Evolutionary conservation across 92 coral and sea anemone species (phyloP).

Genomic region (Umimayanthus chanpuru): DNA sequence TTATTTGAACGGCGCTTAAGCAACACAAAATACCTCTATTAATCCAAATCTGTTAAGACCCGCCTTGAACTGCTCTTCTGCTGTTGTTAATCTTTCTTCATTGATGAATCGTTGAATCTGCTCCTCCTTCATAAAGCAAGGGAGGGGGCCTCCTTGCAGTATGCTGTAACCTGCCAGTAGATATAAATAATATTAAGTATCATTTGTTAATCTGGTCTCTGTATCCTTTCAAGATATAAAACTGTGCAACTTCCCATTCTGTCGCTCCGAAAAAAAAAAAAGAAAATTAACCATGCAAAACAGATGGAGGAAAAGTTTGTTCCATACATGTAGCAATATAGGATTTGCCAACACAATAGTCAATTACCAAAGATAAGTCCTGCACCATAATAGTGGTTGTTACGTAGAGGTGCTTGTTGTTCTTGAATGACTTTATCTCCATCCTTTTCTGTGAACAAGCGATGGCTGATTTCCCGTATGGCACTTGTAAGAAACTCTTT

Average conservation of each 20-base stretch:
- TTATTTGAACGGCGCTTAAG: no score
- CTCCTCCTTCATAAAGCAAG: slow-evolving; percentile 54
- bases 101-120: slow-evolving; percentile 36
- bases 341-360: neutral
- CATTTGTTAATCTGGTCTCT: no score
- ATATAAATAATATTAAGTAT: no score
- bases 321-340: neutral
- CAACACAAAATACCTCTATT: slow-evolving; percentile 37
- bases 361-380: slow-evolving; percentile 59
- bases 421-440: slow-evolving; percentile 7
- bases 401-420: neutral
- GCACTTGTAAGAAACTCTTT: slow-evolving; percentile 54
- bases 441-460: slow-evolving; percentile 39
- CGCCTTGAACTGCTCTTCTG: slow-evolving; percentile 46
- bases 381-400: slow-evolving; percentile 49
- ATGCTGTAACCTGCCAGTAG: slow-evolving; percentile 53
- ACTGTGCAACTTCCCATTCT: neutral
- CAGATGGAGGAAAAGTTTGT: no score
- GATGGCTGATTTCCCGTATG: slow-evolving; percentile 39
- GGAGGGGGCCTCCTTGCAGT: slow-evolving; percentile 71
- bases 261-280: neutral
- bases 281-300: no score
- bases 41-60: slow-evolving; percentile 55
- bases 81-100: slow-evolving; percentile 9
- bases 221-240: no score